Evolutionary conservation across 2,888 invertebrate species (phyloP).

Genomic region (Rhagonycha fulva): DNA sequence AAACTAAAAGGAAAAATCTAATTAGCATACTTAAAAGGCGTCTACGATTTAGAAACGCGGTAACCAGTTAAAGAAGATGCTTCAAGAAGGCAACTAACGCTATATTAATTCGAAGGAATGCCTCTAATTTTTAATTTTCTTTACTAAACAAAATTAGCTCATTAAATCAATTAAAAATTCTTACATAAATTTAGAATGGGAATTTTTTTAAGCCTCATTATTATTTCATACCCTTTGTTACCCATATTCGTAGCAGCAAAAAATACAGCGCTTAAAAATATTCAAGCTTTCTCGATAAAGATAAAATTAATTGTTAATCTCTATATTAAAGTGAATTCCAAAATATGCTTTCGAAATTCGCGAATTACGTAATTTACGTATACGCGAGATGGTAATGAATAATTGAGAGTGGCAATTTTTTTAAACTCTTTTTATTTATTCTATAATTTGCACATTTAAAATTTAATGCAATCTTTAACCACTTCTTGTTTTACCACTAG

Average conservation of each 20-base stretch:
- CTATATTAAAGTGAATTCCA: neutral
- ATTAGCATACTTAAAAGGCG: constrained; percentile 1
- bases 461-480: no score
- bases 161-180: neutral
- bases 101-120: neutral
- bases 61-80: neutral
- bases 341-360: neutral
- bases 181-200: neutral
- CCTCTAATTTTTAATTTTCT: neutral
- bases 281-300: neutral
- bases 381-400: no score
- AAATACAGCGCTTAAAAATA: neutral
- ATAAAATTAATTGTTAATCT: neutral
- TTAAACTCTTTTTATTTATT: neutral
- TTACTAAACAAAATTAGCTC: neutral
- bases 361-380: neutral
- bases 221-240: neutral
- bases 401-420: neutral
- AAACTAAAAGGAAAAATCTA: constrained; percentile 2
- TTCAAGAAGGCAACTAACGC: neutral
- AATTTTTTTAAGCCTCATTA: neutral
- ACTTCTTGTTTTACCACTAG: no score
- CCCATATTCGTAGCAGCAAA: neutral
- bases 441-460: neutral
- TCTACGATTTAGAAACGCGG: neutral